Evolutionary conservation across 2,797 vertebrate genomes (phyloP).

Genomic region (Gymnoscopelus microlampas): DNA sequence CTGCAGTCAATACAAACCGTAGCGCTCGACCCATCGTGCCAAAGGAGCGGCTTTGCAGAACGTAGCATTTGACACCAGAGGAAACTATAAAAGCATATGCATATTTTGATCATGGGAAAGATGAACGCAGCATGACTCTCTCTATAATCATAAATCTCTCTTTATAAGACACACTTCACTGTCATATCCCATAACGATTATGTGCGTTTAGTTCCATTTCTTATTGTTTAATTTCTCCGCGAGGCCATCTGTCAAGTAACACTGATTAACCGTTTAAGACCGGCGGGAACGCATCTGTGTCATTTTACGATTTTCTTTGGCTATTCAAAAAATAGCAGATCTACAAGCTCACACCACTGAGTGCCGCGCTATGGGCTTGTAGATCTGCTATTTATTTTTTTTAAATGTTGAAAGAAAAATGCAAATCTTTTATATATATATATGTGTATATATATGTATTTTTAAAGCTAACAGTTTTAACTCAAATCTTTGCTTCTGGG

Average conservation of each 20-base stretch:
- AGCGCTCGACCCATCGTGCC: slow-evolving; percentile 2
- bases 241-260: slow-evolving; percentile 51
- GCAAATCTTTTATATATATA: no score
- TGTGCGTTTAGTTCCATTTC: slow-evolving; percentile 49
- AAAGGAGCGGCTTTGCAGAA: slow-evolving; percentile 37
- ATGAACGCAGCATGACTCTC: slow-evolving; percentile 37
- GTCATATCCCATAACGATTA: slow-evolving; percentile 41
- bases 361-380: no score
- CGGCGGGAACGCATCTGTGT: no score
- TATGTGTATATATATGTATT: no score
- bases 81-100: slow-evolving; percentile 37
- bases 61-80: slow-evolving; percentile 28
- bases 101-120: slow-evolving; percentile 44
- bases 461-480: no score
- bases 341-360: no score
- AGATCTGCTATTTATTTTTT: no score
- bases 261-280: no score
- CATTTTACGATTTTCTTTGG: no score
- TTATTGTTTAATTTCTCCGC: slow-evolving; percentile 63
- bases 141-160: slow-evolving; percentile 46
- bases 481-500: no score
- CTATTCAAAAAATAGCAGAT: no score
- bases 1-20: slow-evolving; percentile 63
- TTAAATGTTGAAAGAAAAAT: no score
- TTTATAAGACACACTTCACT: slow-evolving; percentile 41